Evolutionary conservation across 2,113 vertebrate species (phyloP).

Genomic region (Hiodon alosoides): DNA sequence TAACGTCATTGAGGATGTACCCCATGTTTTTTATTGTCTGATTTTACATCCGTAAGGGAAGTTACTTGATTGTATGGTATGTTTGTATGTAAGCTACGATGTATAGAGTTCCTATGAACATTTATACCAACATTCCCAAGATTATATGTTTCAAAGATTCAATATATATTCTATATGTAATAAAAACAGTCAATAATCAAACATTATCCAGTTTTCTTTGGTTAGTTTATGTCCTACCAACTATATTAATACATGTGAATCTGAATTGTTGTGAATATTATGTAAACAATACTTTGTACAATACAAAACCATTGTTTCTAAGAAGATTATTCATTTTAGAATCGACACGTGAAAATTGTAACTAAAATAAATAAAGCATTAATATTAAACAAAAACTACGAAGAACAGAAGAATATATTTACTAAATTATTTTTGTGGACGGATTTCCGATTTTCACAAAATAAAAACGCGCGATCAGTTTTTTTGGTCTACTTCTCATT

Average conservation of each 20-base stretch:
- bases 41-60: neutral
- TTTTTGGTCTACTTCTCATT: conserved; percentile 6
- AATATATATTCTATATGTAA: conserved; percentile 41
- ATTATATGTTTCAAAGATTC: conserved; percentile 33
- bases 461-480: neutral
- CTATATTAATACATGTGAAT: neutral
- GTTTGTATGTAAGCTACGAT: conserved; percentile 25
- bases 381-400: too few species aligned
- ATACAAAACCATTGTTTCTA: too few species aligned
- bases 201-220: neutral
- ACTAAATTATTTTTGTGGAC: too few species aligned
- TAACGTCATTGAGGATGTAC: conserved; percentile 1
- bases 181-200: conserved; percentile 25
- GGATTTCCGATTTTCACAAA: too few species aligned
- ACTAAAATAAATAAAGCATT: too few species aligned
- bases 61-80: conserved; percentile 5
- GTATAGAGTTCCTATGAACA: conserved; percentile 22
- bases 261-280: too few species aligned
- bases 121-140: conserved; percentile 36
- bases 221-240: neutral
- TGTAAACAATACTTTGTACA: too few species aligned
- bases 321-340: too few species aligned
- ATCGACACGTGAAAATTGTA: too few species aligned
- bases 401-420: too few species aligned
- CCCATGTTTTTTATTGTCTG: neutral